Conservation (phyloP, 2,888 invertebrate species). For the Lasioglossum zephyrum region DNA sequence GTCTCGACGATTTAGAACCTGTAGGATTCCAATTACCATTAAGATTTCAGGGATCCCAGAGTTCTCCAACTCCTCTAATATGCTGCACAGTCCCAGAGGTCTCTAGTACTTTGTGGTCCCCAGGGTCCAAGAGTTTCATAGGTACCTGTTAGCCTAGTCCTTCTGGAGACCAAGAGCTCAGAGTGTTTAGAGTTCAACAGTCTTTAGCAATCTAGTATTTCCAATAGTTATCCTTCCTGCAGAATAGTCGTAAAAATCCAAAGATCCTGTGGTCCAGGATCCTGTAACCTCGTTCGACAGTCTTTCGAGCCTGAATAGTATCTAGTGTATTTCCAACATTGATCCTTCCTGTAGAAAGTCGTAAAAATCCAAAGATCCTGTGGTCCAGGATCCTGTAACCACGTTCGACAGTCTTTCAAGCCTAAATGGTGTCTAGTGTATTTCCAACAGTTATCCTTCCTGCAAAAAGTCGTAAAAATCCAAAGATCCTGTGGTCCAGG, state of each 20-base stretch:
- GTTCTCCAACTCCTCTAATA: neutral
- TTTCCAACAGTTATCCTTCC: neutral
- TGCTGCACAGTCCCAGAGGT: slow-evolving; percentile 2
- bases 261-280: neutral
- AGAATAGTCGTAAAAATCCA: neutral
- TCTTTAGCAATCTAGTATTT: neutral
- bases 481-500: neutral
- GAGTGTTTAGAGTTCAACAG: neutral
- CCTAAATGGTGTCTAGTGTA: neutral
- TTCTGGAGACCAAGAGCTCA: neutral
- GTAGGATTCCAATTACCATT: neutral
- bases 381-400: neutral
- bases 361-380: neutral
- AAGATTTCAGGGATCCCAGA: slow-evolving; percentile 4
- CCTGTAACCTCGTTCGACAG: neutral
- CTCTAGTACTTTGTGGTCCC: neutral
- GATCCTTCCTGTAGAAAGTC: neutral
- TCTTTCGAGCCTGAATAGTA: neutral
- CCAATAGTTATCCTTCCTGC: neutral
- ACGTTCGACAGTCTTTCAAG: neutral
- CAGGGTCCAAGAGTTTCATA: neutral
- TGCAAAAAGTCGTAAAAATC: neutral
- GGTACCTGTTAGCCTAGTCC: neutral
- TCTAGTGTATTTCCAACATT: neutral
- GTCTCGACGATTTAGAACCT: slow-evolving; percentile 7